Evolutionary conservation across 2,888 invertebrate species (phyloP).

Genomic region (Nipponacmea schrenckii): DNA sequence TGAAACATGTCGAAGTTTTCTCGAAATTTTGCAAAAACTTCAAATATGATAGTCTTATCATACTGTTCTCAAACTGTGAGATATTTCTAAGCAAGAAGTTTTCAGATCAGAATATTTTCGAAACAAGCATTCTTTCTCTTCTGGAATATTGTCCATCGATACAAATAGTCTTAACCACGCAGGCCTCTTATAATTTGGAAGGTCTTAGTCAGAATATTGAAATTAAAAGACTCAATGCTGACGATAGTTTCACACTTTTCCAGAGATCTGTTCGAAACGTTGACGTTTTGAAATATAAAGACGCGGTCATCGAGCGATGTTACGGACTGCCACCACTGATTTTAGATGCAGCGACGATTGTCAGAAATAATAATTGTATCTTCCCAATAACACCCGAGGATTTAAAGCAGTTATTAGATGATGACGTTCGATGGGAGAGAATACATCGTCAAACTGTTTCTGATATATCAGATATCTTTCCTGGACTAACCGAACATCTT

Average conservation of each 20-base stretch:
- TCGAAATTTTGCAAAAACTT: neutral
- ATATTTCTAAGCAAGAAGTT: neutral
- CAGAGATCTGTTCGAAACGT: conserved; percentile 15
- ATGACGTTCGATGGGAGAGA: neutral
- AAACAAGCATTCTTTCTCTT: neutral
- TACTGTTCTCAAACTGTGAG: conserved; percentile 17
- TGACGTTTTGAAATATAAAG: conserved; percentile 3
- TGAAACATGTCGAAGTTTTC: neutral
- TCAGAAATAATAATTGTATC: conserved; percentile 6
- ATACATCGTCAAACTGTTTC: neutral
- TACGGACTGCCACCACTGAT: conserved; percentile 24
- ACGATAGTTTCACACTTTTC: conserved; percentile 14
- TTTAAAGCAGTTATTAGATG: conserved; percentile 6
- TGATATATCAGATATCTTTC: conserved; percentile 1
- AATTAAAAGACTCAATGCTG: neutral
- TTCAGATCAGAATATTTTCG: conserved; percentile 3
- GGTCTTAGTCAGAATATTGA: neutral
- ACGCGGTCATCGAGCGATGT: conserved; percentile 14
- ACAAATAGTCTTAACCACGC: conserved; percentile 12
- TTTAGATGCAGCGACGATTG: conserved; percentile 16
- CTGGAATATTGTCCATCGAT: conserved; percentile 4
- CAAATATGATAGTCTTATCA: neutral
- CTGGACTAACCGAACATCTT: conserved; percentile 12
- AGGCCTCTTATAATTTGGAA: conserved; percentile 5
- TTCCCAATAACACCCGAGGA: conserved; percentile 14